A percentile compares a stretch with the other conserved stretches of the same genome.
Evolutionary conservation across 2,113 vertebrate genomes (phyloP).

Genomic region (Corythoichthys haematopterus): DNA sequence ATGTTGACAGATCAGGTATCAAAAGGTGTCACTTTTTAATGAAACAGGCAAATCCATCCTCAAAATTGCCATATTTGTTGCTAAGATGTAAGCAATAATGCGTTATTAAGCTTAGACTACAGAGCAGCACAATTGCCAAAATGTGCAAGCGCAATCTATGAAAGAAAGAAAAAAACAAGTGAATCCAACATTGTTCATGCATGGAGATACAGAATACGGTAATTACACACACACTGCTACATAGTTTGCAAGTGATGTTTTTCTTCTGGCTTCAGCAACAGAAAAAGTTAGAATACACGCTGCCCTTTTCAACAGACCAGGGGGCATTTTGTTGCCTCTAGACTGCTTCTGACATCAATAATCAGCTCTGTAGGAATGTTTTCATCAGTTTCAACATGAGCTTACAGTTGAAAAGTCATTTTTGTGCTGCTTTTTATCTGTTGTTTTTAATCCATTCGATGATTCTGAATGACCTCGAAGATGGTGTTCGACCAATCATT

Average conservation of each 20-base stretch:
- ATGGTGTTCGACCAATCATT: conserved; percentile 17
- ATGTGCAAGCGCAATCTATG: conserved; percentile 40
- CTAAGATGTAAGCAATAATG: conserved; percentile 38
- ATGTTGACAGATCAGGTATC: conserved; percentile 19
- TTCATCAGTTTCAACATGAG: conserved; percentile 26
- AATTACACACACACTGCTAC: conserved; percentile 56
- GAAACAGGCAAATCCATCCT: conserved; percentile 10
- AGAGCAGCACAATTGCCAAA: conserved; percentile 46
- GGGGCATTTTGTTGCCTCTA: conserved; percentile 24
- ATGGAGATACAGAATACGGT: conserved; percentile 30
- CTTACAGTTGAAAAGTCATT: conserved; percentile 13
- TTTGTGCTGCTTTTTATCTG: conserved; percentile 25
- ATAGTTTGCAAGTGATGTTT: conserved; percentile 28
- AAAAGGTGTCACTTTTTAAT: conserved; percentile 22
- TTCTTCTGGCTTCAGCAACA: conserved; percentile 34
- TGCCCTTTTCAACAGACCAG: conserved; percentile 26
- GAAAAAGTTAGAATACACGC: conserved; percentile 46
- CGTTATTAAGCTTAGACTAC: conserved; percentile 43
- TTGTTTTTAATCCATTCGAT: conserved; percentile 15
- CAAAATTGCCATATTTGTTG: conserved; percentile 29
- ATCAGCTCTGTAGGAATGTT: conserved; percentile 58
- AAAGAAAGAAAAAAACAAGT: conserved; percentile 51
- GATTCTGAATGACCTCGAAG: conserved; percentile 12
- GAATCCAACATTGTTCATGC: conserved; percentile 55
- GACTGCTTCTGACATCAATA: conserved; percentile 52